A percentile compares a stretch with the other conserved stretches of the same genome.
These are phyloP conservation scores for Ciconia maguari DNA, from an alignment of 2,113 vertebrate genomes.

Conservation along the genomic window DNA sequence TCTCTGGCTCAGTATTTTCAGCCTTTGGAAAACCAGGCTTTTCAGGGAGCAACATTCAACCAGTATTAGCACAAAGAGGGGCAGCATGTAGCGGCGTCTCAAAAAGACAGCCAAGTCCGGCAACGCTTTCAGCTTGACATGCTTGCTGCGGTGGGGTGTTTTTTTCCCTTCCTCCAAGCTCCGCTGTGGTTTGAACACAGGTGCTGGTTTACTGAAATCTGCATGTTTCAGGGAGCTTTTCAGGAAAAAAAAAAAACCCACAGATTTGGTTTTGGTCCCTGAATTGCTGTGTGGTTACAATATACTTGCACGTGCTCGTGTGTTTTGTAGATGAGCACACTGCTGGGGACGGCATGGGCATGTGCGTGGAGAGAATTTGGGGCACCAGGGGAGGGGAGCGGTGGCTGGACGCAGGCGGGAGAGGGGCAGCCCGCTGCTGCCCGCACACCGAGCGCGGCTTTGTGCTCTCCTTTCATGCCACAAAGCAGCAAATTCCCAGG, in stretches of 20 bases:
- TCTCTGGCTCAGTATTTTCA: neutral
- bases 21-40: neutral
- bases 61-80: neutral
- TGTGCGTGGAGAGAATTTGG: neutral
- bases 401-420: neutral
- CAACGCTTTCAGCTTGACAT: neutral
- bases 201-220: neutral
- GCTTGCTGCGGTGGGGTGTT: neutral
- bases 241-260: too few relatives aligned
- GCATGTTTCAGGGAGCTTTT: neutral
- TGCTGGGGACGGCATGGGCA: rapidly evolving
- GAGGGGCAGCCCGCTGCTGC: neutral
- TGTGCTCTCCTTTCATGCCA: neutral
- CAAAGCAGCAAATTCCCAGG: neutral
- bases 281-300: neutral
- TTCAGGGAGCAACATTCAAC: neutral
- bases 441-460: rapidly evolving
- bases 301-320: rapidly evolving
- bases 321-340: neutral
- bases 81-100: rapidly evolving
- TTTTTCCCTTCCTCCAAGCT: neutral
- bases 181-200: neutral
- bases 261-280: neutral
- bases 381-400: neutral
- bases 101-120: neutral